Percentiles rank a stretch among this genome's conserved stretches.
Conservation (phyloP, 2,113 vertebrate species). For the Terrapene triunguis region DNA sequence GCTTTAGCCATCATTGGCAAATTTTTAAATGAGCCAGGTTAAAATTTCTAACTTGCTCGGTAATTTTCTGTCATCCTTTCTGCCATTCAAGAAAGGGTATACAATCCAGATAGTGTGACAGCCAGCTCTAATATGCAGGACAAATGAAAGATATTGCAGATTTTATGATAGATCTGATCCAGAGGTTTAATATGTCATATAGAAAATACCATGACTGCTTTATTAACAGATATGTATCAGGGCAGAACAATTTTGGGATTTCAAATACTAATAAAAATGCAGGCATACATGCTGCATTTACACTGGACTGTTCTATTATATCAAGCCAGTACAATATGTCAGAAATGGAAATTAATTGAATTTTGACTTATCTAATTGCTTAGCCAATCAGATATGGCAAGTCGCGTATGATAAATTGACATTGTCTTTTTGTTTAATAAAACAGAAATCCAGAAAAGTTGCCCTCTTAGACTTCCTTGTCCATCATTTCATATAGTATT, state of each 20-base stretch:
- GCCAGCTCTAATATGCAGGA: neutral
- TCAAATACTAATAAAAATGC: neutral
- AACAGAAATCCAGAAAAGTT: neutral
- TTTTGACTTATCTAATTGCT: neutral
- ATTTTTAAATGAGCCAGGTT: neutral
- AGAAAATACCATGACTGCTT: neutral
- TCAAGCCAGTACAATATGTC: neutral
- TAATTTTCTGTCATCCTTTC: neutral
- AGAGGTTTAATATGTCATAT: neutral
- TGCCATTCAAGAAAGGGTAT: neutral
- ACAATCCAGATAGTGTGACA: neutral
- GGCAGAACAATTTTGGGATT: neutral
- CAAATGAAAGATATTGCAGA: neutral
- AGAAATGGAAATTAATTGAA: neutral
- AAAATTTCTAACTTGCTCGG: neutral
- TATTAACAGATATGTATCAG: neutral
- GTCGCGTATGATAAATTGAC: neutral
- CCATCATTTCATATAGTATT: fast-evolving
- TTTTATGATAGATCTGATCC: neutral
- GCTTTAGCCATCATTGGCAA: neutral
- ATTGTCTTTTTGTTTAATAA: neutral
- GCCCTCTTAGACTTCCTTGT: neutral
- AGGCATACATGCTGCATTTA: neutral
- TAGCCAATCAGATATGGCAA: neutral
- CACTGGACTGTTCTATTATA: neutral